A percentile compares a stretch with the other conserved stretches of the same genome.
Evolutionary conservation across 2,888 invertebrate genomes (phyloP).

Genomic region (Malacosoma neustria): DNA sequence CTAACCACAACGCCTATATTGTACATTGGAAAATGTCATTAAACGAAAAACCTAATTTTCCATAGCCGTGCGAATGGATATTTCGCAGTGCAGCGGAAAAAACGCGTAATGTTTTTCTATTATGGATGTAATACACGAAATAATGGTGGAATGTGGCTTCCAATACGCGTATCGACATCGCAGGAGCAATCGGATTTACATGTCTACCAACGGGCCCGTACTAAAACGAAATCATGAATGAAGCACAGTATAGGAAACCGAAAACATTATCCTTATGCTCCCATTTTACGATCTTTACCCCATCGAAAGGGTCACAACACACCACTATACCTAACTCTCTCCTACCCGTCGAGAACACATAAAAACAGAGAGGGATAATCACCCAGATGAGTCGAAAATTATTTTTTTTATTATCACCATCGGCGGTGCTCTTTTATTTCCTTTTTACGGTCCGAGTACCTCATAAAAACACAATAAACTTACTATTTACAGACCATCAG

Average conservation of each 20-base stretch:
- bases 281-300: conserved; percentile 75
- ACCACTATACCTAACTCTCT: conserved; percentile 52
- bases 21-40: conserved; percentile 7
- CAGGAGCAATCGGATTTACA: conserved; percentile 70
- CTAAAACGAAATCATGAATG: conserved; percentile 75
- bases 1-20: not conserved
- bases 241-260: conserved; percentile 71
- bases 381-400: conserved; percentile 74
- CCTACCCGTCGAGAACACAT: conserved; percentile 35
- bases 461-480: conserved; percentile 77
- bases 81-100: conserved; percentile 4
- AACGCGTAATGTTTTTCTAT: conserved; percentile 35
- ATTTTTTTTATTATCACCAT: conserved; percentile 76
- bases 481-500: conserved; percentile 77
- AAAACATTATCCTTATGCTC: conserved; percentile 75
- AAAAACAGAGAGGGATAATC: conserved; percentile 66
- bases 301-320: conserved; percentile 72
- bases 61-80: not conserved
- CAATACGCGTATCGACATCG: conserved; percentile 54
- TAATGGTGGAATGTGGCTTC: conserved; percentile 49
- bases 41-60: conserved; percentile 7
- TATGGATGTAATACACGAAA: conserved; percentile 58
- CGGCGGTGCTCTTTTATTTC: conserved; percentile 77
- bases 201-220: conserved; percentile 58
- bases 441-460: conserved; percentile 76